A percentile compares a stretch with the other conserved stretches of the same genome.
Conservation (phyloP, 2,113 vertebrate species). For the Anser brachyrhynchus region DNA sequence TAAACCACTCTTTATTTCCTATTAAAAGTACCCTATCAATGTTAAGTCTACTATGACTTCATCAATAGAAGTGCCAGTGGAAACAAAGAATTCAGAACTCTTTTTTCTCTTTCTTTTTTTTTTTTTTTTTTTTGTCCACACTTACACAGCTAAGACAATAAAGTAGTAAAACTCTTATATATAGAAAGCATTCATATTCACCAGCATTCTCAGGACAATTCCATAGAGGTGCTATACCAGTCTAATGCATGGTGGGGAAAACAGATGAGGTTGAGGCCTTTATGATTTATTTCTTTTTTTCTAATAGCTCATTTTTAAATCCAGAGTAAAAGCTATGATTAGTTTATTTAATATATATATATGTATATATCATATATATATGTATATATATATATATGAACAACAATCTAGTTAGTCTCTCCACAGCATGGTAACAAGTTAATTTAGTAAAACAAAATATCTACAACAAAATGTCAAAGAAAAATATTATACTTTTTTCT, state of each 20-base stretch:
- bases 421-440: neutral
- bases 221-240: neutral
- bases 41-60: neutral
- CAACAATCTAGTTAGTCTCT: conserved; percentile 3
- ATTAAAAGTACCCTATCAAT: neutral
- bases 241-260: rapidly evolving
- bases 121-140: neutral
- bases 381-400: neutral
- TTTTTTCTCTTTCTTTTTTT: neutral
- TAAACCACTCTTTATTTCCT: neutral
- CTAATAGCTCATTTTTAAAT: neutral
- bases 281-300: neutral
- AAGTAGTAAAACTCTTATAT: neutral
- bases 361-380: no score
- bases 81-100: neutral
- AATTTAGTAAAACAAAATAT: conserved; percentile 20
- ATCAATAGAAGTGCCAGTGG: neutral
- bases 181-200: neutral
- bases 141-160: neutral
- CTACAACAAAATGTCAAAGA: neutral
- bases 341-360: neutral
- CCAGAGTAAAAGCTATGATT: neutral
- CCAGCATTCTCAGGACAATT: neutral
- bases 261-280: neutral
- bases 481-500: conserved; percentile 29